These are phyloP conservation scores for Pocillopora grandis DNA, from an alignment of 92 coral and sea anemone species.

Conservation along the genomic window DNA sequence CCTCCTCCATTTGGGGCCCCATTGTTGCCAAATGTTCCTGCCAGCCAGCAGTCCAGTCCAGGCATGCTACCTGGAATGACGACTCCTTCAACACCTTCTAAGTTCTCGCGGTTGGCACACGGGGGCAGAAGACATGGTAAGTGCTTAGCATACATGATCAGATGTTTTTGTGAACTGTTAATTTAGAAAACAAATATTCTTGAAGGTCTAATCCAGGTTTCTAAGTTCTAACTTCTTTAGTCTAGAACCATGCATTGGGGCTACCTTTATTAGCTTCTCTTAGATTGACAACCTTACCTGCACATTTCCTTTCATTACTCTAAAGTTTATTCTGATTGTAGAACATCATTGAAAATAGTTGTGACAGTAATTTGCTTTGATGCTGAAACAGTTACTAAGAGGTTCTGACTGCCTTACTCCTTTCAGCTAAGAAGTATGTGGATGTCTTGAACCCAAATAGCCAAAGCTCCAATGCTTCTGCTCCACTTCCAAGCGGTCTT, in stretches of 20 bases:
- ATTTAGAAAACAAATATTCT: no score
- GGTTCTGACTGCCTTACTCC: not conserved
- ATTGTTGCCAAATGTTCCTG: slow-evolving; percentile 13
- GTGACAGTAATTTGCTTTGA: no score
- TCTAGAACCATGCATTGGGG: not conserved
- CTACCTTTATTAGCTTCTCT: not conserved
- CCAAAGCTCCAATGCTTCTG: slow-evolving; percentile 42
- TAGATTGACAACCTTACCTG: no score
- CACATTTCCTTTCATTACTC: no score
- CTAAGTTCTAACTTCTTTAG: not conserved
- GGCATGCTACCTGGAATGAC: slow-evolving; percentile 53
- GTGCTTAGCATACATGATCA: not conserved
- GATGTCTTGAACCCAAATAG: slow-evolving; percentile 76
- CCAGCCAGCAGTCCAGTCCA: slow-evolving; percentile 25
- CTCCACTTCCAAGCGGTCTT: slow-evolving; percentile 32
- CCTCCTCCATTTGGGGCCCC: slow-evolving; percentile 29
- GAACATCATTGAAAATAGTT: no score
- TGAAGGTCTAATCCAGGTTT: not conserved
- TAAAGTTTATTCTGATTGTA: no score
- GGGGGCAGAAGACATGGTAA: slow-evolving; percentile 71
- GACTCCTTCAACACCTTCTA: slow-evolving; percentile 73
- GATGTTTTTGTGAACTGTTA: no score
- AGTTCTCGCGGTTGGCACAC: slow-evolving; percentile 86
- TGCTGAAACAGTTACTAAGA: not conserved
- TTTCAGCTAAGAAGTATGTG: slow-evolving; percentile 62